Conservation (phyloP, 2,888 invertebrate species). For the Stegana nigrithorax region DNA sequence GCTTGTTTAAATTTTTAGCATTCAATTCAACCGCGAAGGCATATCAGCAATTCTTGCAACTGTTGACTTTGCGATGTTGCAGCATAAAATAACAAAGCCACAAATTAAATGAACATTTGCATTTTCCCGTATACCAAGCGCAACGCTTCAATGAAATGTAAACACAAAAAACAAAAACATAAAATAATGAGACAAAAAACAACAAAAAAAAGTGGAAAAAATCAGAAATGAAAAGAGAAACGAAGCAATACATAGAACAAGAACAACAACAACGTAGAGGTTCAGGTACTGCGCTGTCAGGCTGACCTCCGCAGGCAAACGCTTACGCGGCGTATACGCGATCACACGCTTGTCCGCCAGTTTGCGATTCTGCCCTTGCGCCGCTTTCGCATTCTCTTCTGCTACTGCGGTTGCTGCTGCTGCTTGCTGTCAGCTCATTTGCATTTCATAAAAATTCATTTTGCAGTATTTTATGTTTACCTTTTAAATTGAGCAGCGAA, state of each 20-base stretch:
- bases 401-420: background rate
- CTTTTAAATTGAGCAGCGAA: constrained; percentile 55
- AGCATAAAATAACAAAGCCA: background rate
- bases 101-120: constrained; percentile 8
- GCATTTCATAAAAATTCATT: constrained; percentile 60
- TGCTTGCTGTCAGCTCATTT: too few relatives aligned
- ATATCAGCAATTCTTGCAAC: too few relatives aligned
- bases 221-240: background rate
- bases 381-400: too few relatives aligned
- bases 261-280: background rate
- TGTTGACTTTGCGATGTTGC: background rate
- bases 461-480: constrained; percentile 50
- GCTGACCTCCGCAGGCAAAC: background rate
- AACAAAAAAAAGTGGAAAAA: background rate
- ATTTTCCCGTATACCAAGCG: constrained; percentile 1
- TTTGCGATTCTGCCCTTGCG: background rate
- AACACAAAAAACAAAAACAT: background rate
- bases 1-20: too few relatives aligned
- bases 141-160: background rate
- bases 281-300: background rate
- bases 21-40: background rate
- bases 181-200: background rate
- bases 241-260: background rate
- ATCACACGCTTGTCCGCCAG: background rate
- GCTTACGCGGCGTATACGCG: background rate